Base-by-base conservation (phyloP, 1,140 invertebrate genomes). In the Neodiprion lecontei region DNA sequence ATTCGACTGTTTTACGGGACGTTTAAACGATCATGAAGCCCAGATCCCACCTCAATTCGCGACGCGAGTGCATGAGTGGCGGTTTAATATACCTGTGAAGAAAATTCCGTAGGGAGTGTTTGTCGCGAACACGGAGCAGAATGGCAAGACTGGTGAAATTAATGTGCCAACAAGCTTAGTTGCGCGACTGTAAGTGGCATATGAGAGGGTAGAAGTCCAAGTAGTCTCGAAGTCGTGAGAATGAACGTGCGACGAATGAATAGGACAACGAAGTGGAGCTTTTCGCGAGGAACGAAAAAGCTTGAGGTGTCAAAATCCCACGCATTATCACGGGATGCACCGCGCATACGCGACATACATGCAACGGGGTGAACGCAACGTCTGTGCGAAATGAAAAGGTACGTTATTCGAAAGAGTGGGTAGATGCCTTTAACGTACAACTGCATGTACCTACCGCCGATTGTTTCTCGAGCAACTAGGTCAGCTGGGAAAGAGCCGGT, bases 91-190 rank as follows among this genome's bases (percentile, higher is more conserved):
- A 40, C 28, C 28, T 40, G 28, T 40, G 28, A 40, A 40, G 28
- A 40, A 40, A 40, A 40, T 40, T 3, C 28, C 28, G 28, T 40
- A 40, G 28, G 28, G 28, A 40, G 28, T 40, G 28, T 40, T 40
- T 5, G 28, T 40, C 28, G 28, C 2, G 28, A 40, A 40, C 28
- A 40, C 28, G 28, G 28, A 40, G 28, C 28, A 40, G 28, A 40
- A 40, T 40, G 28, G 28, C 28, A 5, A 40, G 28, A 40, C 28
- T 12, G 53, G 53, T 9, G 53, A 61, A 8, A 61, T 61, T 61
- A 61, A 61, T 61, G n/a, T 61, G 53, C 5, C n/a, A 61, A 61
- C 53, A 61, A 61, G 53, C n/a, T 61, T 61, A 61, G 53, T 61
- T 61, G n/a, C n/a, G 53, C 53, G 53, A n/a, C 53, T 61, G 11